Conservation (phyloP, 2,797 vertebrate species). For the Microctenopoma steveboyesi region DNA sequence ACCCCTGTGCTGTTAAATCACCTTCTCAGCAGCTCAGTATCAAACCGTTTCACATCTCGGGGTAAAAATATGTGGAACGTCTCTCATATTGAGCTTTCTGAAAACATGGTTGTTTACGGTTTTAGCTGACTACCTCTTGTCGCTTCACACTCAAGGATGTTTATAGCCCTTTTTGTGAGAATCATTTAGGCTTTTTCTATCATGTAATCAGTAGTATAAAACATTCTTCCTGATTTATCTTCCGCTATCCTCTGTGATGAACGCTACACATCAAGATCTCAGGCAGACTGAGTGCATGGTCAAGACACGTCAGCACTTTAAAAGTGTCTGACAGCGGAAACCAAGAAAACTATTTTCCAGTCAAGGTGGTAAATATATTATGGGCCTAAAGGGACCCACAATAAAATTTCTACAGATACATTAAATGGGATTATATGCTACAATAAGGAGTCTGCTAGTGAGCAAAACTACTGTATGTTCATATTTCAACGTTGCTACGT, state of each 20-base stretch:
- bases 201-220: neutral
- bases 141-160: neutral
- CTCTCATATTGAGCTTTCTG: slow-evolving; percentile 11
- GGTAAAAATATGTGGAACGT: slow-evolving; percentile 13
- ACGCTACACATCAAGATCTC: neutral
- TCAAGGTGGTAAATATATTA: slow-evolving; percentile 7
- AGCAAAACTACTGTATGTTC: neutral
- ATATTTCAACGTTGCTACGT: neutral
- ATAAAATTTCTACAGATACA: neutral
- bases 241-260: neutral
- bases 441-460: neutral
- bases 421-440: neutral
- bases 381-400: neutral
- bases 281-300: slow-evolving; percentile 7
- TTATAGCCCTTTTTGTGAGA: neutral
- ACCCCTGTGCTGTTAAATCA: slow-evolving; percentile 8
- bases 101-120: slow-evolving; percentile 12
- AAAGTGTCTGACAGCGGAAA: slow-evolving; percentile 21
- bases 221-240: neutral
- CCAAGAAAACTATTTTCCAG: slow-evolving; percentile 12
- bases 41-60: slow-evolving; percentile 6
- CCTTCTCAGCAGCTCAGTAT: slow-evolving; percentile 6
- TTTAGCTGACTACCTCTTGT: neutral
- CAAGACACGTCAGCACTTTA: slow-evolving; percentile 16
- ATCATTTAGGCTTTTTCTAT: slow-evolving; percentile 4